Base-by-base conservation (phyloP, 2,888 invertebrate genomes). In the Elgonia sp. region DNA sequence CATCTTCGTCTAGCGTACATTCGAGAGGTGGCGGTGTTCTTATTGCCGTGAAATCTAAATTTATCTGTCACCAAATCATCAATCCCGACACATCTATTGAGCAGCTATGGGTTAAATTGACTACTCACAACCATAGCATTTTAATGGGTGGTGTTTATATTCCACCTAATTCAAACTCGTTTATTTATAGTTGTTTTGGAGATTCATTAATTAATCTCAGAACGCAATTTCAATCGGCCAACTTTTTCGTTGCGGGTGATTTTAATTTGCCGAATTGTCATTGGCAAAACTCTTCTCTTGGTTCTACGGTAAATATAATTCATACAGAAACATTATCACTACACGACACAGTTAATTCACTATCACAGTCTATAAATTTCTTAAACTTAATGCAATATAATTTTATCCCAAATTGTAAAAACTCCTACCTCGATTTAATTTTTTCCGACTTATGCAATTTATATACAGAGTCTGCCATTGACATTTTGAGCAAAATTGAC, bases 401-500 rank as follows among this genome's bases (percentile, higher is more conserved):
- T 46, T n/a, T 0, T 46, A 40, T 40, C 10, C 75, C 46, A 40
- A 75, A 75, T 29, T 46, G 12, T 39, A 75, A 57, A 7, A 46
- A 46, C 46, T 62, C 42, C 9, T 46, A 21, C 16, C 62, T 75
- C 1, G 75, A 75, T 29, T 29, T 75, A 18, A 40, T 62, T 16
- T 75, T 75, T 29, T 62, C 75, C 9, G 57, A 75, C n/a, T 12
- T 75, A 46, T 9, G 1, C 29, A 42, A 75, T 20, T 29, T 62
- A 3, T 8, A 16, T 9, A n/a, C 40, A n/a, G 62, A 75, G 10
- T 21, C 14, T n/a, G 72, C 75, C n/a, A 62, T 20, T 4, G 75
- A 75, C n/a, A 46, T 75, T 29, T 46, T 75, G n/a, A 14, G 5
- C 42, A 75, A 42, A 6, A 46, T 75, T 62, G 75, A 75, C 18